Evolutionary conservation across 2,888 invertebrate species (phyloP), one percentile per base, ranked within the genome.

Genomic region (Molorchus minor): DNA sequence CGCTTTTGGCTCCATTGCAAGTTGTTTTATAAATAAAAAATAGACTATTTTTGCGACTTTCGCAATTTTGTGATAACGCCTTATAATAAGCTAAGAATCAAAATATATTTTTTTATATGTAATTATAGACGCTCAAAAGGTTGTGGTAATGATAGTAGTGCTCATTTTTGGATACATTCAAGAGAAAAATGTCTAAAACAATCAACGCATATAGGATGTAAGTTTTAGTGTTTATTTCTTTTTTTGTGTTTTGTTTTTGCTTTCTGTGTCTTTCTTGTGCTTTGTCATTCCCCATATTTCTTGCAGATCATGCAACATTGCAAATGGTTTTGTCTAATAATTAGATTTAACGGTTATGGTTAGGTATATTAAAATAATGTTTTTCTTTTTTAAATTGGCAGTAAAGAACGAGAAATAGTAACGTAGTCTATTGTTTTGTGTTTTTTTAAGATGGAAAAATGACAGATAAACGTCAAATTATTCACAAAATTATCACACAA

Each of bases 181-280:
- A 46, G 45, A 61, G 67, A 70, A 72, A 74, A 63, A 92, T 92
- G 90, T 93, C 92, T 83, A 93, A 92, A 86, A 91, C 91, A 80
- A 88, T 93, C 81, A 92, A 92, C 85, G 92, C 92, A 79, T 93
- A 93, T 83, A 89, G 92, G 86, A 92, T 93, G 93, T 93, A 84
- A 92, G 91, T 90, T 85, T 76, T 56, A 51, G 58, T 66, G n/a
- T 65, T 63, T 67, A 68, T 67, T 61, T 58, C 16, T 52, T 60
- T 58, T 61, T 68, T 25, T 66, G 45, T 59, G 61, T 64, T 67
- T 70, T 69, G 49, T 55, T 40, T 56, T 40, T 54, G 38, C 40
- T 58, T 60, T 16, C 21, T 54, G 29, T 52, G 69, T 55, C 40
- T 58, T 17, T 30, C 38, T 25, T 41, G 20, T 35, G 12, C 25